Conservation (phyloP, 1,140 invertebrate species). For the Polypedilum pembai region DNA sequence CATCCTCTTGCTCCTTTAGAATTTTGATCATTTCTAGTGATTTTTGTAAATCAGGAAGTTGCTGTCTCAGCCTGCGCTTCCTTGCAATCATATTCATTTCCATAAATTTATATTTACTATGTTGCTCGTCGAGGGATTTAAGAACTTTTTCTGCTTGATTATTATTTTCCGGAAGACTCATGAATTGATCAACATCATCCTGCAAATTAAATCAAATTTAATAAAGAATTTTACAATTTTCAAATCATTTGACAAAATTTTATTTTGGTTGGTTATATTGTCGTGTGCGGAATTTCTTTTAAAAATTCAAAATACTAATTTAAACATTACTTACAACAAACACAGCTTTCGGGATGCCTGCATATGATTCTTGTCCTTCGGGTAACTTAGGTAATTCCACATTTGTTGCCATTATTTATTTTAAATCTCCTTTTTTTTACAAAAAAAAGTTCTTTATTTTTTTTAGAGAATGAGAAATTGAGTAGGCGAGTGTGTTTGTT, state of each 20-base stretch:
- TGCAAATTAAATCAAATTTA: slow-evolving; percentile 44
- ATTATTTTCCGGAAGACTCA: slow-evolving; percentile 73
- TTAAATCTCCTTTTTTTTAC: background rate
- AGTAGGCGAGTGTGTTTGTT: too few relatives aligned
- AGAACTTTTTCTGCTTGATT: slow-evolving; percentile 75
- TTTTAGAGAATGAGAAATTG: too few relatives aligned
- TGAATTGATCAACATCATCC: slow-evolving; percentile 94
- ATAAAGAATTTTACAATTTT: background rate
- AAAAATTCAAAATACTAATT: background rate
- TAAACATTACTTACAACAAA: slow-evolving; percentile 59
- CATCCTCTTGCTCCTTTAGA: slow-evolving; percentile 70
- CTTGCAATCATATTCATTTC: slow-evolving; percentile 82
- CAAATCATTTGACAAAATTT: slow-evolving; percentile 22
- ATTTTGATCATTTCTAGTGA: slow-evolving; percentile 89
- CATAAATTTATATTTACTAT: slow-evolving; percentile 96
- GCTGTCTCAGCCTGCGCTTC: slow-evolving; percentile 71
- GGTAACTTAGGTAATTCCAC: slow-evolving; percentile 40
- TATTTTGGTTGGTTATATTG: background rate
- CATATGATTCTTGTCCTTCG: slow-evolving; percentile 61
- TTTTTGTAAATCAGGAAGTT: slow-evolving; percentile 88
- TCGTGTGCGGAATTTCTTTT: background rate
- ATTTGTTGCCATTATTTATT: background rate
- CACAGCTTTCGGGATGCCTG: slow-evolving; percentile 70
- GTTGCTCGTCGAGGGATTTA: slow-evolving; percentile 78
- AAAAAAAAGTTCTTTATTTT: too few relatives aligned